phyloP scores from a whole-genome alignment of 1,140 invertebrate species.

The Lepidurus apus region DNA sequence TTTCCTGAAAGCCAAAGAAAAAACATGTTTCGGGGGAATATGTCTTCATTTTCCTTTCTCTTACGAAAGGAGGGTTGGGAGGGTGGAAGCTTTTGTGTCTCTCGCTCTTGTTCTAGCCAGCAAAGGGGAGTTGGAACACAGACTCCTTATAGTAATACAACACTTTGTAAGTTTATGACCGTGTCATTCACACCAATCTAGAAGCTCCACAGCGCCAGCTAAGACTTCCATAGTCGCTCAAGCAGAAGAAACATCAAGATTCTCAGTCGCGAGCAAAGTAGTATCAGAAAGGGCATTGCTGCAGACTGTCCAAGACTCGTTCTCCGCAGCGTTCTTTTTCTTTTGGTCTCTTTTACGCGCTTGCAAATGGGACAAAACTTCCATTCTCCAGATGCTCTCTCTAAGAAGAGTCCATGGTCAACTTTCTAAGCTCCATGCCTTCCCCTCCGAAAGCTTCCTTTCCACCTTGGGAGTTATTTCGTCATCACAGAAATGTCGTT shows the following conservation, averaged over 20 bases:
- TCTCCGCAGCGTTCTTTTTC: background rate
- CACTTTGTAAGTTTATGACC: constrained; percentile 18
- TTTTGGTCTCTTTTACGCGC: background rate
- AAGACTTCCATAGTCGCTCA: constrained; percentile 6
- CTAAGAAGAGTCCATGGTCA: background rate
- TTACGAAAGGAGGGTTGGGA: background rate
- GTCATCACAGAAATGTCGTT: background rate
- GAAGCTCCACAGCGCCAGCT: background rate
- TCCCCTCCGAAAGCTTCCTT: background rate
- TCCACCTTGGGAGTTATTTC: background rate
- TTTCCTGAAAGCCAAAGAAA: background rate
- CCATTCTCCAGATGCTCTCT: background rate
- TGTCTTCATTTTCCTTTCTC: constrained; percentile 1
- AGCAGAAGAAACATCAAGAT: constrained; percentile 8
- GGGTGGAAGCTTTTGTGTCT: background rate
- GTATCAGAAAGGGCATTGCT: background rate
- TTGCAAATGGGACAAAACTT: background rate
- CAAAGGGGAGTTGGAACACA: background rate
- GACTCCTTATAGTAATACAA: constrained; percentile 20
- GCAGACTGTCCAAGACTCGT: background rate
- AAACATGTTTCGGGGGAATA: background rate
- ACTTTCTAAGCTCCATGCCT: background rate
- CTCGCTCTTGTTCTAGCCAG: background rate
- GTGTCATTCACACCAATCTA: constrained; percentile 10
- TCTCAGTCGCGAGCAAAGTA: background rate